These are phyloP conservation scores for Anoplopoma fimbria DNA, from an alignment of 2,113 vertebrate species.

Conservation along the genomic window DNA sequence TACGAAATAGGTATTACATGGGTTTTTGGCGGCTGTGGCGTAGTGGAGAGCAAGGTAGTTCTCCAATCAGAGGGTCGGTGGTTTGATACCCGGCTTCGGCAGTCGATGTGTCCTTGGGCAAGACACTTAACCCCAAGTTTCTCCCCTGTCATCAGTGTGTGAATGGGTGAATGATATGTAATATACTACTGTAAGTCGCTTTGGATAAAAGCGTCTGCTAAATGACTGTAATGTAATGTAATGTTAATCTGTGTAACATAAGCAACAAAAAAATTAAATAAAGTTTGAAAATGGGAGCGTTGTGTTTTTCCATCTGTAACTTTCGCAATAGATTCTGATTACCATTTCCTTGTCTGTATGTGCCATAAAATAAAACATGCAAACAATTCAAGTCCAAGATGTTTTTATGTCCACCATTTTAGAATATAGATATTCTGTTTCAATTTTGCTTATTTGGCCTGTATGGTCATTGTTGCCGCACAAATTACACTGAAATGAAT, in stretches of 20 bases:
- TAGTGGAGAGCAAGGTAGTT: no score
- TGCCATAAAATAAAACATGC: background rate
- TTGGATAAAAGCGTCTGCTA: no score
- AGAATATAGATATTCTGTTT: background rate
- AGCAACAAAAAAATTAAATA: background rate
- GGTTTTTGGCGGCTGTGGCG: no score
- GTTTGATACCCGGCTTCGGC: no score
- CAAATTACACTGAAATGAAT: background rate
- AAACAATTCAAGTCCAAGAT: background rate
- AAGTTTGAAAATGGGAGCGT: background rate
- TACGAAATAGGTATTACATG: conserved; percentile 8
- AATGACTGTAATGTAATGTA: no score
- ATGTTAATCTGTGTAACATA: background rate
- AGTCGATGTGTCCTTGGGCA: no score
- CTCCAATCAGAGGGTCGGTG: no score
- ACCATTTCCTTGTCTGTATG: background rate
- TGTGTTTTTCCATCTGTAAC: background rate
- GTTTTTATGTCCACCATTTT: background rate
- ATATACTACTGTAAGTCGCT: no score
- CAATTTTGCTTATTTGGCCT: background rate
- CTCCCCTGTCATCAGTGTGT: no score
- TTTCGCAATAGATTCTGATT: background rate
- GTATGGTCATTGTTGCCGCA: background rate
- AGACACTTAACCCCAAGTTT: no score
- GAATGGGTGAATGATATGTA: no score